Base-by-base conservation (phyloP, 2,888 invertebrate genomes). In the Drosophila acutilabella region DNA sequence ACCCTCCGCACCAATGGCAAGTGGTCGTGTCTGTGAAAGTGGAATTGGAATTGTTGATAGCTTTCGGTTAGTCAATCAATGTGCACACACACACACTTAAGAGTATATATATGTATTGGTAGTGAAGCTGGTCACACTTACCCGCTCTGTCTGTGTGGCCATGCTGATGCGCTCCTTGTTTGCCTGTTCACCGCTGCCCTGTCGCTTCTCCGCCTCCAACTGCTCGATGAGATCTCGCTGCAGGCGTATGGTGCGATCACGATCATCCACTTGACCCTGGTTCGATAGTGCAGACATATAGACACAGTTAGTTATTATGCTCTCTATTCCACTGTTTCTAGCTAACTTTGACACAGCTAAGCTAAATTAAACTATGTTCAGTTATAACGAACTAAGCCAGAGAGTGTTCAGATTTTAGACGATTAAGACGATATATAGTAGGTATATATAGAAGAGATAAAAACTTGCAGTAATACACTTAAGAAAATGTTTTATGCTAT, bases 71-170 rank as follows among this genome's bases (percentile, higher is more conserved):
- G 84, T 87, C 81, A 84, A 83, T 73, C 42, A 62, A 68, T 80
- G 80, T 82, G 81, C 71, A 67, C 47, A 71, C 42, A 71, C 42
- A 53, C 40, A 38, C 38, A 33, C 36, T 36, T 50, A 50, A 20
- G 13, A 36, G 44, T 33, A 26, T 45, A 8, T 11, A 45, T 45
- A 13, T 16, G n/a, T 40, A 16, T 48, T 10, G 33, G 18, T 13
- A 2, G 16, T 11, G n/a, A 7, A 26, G 13, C 18, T 47, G 23
- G 33, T 59, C 16, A 14, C 26, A 81, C 92, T 91, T 93, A 97
- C 97, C 95, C 96, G 94, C 92, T 97, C 97, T 33, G 97, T 97
- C 93, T 97, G 97, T 87, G 97, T 97, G 89, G 97, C 96, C 80
- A 96, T 96, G 92, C 96, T 96, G 91, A 95, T 95, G 80, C 94